phyloP scores from a whole-genome alignment of 2,888 invertebrate genomes.

The Diarsia dahlii region DNA sequence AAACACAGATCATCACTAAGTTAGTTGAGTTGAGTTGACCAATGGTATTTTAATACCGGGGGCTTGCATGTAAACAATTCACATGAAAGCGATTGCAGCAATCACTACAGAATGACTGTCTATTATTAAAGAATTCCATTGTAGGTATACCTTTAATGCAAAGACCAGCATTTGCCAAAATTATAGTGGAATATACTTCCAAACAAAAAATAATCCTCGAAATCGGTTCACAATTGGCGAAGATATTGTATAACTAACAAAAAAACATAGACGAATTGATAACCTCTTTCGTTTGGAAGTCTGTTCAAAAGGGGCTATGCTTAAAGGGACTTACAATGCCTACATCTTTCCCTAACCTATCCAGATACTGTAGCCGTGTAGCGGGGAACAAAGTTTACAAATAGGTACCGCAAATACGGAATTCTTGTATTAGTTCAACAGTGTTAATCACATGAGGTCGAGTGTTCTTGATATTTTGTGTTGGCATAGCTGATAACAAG shows the following conservation, averaged over 20 bases:
- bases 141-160: too few species aligned
- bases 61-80: too few species aligned
- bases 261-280: neutral
- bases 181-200: neutral
- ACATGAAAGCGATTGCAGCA: too few species aligned
- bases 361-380: too few species aligned
- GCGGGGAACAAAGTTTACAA: neutral
- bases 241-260: neutral
- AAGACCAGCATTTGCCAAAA: too few species aligned
- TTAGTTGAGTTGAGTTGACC: too few species aligned
- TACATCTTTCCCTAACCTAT: neutral
- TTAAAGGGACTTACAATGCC: neutral
- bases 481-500: conserved; percentile 33
- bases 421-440: neutral
- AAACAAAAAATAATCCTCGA: neutral
- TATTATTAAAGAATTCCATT: too few species aligned
- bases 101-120: too few species aligned
- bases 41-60: too few species aligned
- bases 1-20: too few species aligned
- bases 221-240: neutral
- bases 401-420: conserved; percentile 25
- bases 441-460: conserved; percentile 41
- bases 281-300: neutral
- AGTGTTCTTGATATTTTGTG: conserved; percentile 49
- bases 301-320: neutral